Percentiles rank a stretch among this genome's conserved stretches.
Evolutionary conservation across 2,113 vertebrate species (phyloP).

Genomic region (Solea solea): DNA sequence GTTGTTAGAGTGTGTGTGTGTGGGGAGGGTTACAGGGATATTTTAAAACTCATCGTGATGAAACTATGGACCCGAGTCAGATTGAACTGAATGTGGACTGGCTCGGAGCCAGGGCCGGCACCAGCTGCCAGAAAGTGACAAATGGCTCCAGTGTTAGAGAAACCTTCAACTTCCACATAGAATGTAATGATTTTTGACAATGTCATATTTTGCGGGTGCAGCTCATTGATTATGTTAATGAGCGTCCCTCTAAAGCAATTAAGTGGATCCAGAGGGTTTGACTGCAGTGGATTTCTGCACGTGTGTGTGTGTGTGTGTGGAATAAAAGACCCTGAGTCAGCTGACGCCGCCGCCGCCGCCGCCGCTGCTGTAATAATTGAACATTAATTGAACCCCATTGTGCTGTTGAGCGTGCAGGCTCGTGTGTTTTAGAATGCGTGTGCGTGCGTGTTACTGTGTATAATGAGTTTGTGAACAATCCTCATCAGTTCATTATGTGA

Average conservation of each 20-base stretch:
- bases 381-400: slow-evolving; percentile 34
- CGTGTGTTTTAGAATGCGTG: too few relatives aligned
- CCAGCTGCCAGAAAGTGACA: slow-evolving; percentile 47
- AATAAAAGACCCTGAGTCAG: slow-evolving; percentile 33
- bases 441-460: slow-evolving; percentile 9
- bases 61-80: slow-evolving; percentile 16
- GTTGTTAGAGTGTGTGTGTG: background rate
- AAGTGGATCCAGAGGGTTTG: slow-evolving; percentile 1
- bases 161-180: slow-evolving; percentile 31
- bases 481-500: slow-evolving; percentile 38
- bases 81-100: slow-evolving; percentile 40
- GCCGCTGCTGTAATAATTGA: background rate
- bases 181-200: slow-evolving; percentile 48
- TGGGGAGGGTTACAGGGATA: background rate
- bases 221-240: slow-evolving; percentile 27
- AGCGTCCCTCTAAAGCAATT: slow-evolving; percentile 6
- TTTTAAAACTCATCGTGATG: slow-evolving; percentile 7
- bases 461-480: slow-evolving; percentile 49
- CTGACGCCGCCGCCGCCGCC: background rate
- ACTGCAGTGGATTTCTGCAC: slow-evolving; percentile 1
- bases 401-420: background rate
- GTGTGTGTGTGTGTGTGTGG: slow-evolving; percentile 13
- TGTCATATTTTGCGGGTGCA: slow-evolving; percentile 47
- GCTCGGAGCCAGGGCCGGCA: background rate
- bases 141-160: slow-evolving; percentile 29